Base-by-base conservation (phyloP, 2,113 vertebrate genomes). In the Paralichthys olivaceus region DNA sequence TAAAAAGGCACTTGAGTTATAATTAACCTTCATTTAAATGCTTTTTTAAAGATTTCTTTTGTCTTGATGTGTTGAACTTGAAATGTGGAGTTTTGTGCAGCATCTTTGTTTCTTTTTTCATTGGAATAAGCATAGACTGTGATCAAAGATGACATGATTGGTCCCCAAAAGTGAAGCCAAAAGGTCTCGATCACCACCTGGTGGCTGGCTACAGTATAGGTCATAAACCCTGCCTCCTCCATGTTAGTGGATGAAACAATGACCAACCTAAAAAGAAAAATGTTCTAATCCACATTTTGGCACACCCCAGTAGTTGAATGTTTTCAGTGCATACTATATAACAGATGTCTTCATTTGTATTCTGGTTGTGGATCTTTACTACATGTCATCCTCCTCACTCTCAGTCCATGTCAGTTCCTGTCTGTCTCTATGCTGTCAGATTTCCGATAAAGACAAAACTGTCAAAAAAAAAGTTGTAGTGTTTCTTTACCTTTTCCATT, bases 1-100 rank as follows among this genome's bases (percentile, higher is more conserved):
- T 86, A 87, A 85, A 91, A 85, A 84, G 37, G 20, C 9, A 54
- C 56, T 19, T 34, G 11, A 53, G 6, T 8, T 53, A 22, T 8
- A 53, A 17, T n/a, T 22, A 9, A 17, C 14, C 19, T 53, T n/a
- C 8, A 20, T n/a, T 8, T 9, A 53, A n/a, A 53, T 53, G 20
- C 7, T 45, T n/a, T 14, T 47, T 22, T 6, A 45, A 51, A 57
- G 28, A 63, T 13, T 37, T 1, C 5, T 60, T 60, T 29, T 4
- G 17, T 12, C 12, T 62, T 43, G 5, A 54, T 66, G 2, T 26
- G 7, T 63, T 56, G 58, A 15, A n/a, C 4, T 63, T 28, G 40
- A 45, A 13, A 13, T 13, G 40, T 45, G 3, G 40, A 19, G 47
- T 49, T 49, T 49, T 19, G 17, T 49, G 20, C 2, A 19, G 13